Evolutionary conservation across 2,113 vertebrate genomes (phyloP), one percentile per base, ranked within the genome.

Genomic region (Nymphicus hollandicus): DNA sequence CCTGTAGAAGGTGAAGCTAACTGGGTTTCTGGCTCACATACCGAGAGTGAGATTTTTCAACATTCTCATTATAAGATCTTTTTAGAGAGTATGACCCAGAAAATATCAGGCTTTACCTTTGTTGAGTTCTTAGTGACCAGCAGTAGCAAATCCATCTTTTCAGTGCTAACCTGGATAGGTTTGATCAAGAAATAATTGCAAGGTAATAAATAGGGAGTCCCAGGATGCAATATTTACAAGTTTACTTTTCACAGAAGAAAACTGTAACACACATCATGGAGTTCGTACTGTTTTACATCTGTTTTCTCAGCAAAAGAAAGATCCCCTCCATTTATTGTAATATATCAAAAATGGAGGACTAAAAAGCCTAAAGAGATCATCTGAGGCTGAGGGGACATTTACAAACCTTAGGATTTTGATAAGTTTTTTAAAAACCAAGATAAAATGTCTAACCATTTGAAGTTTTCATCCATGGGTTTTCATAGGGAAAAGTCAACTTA

Each of bases 41-140:
- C 11, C 22, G 31, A 17, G 47, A 72, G 27, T 4, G 39, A 71
- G 46, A 39, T 35, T 80, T 92, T 95, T 85, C 49, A 86, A 11
- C 29, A 4, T 81, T 55, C 25, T 60, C 20, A 39, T 79, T 60
- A 3, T 29, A 39, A 74, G 52, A 41, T 53, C 73, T 91, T 88
- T 95, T 69, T 68, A 61, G 69, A 71, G 63, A 41, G 28, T 20
- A 10, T 92, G 96, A 94, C 93, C 93, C 65, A 96, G 96, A 95
- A 94, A 94, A 86, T n/a, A 27, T 20, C 52, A 64, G 50, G 13
- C 31, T 91, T 79, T 74, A 27, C 27, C 13, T 92, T 86, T 74
- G 33, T 1, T 46, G 53, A 72, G 39, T 23, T 91, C 25, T 53
- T 73, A 17, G 37, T 31, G 56, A 37, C 44, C 83, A 28, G n/a